A percentile compares a stretch with the other conserved stretches of the same genome.
Evolutionary conservation across 2,888 invertebrate species (phyloP).

Genomic region (Carterocephalus palaemon): DNA sequence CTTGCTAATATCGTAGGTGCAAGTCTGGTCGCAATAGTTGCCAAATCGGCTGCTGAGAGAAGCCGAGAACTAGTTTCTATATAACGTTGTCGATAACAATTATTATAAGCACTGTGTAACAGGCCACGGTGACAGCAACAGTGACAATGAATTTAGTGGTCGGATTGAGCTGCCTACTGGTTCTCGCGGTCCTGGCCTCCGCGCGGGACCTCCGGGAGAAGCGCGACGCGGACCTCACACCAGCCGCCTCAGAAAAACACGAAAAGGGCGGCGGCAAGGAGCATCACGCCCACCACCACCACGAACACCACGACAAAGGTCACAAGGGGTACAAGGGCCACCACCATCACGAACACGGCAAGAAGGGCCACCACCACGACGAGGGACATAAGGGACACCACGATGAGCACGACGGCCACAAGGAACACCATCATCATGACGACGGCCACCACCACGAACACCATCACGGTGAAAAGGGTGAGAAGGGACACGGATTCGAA

Average conservation of each 20-base stretch:
- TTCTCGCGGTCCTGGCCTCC: conserved; percentile 64
- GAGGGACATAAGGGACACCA: conserved; percentile 80
- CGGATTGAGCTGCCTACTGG: conserved; percentile 50
- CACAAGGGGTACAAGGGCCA: conserved; percentile 84
- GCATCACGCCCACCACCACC: conserved; percentile 81
- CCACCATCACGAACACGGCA: conserved; percentile 82
- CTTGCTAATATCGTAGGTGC: conserved; percentile 43
- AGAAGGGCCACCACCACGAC: conserved; percentile 86
- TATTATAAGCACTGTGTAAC: conserved; percentile 51
- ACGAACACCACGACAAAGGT: conserved; percentile 82
- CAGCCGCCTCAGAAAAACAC: conserved; percentile 66
- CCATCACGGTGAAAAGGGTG: conserved; percentile 82
- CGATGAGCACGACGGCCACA: conserved; percentile 80
- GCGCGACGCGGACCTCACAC: conserved; percentile 72
- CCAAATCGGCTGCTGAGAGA: conserved; percentile 58
- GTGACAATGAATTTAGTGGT: conserved; percentile 58
- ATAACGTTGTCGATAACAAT: conserved; percentile 57
- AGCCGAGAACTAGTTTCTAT: conserved; percentile 61
- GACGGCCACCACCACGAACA: conserved; percentile 82
- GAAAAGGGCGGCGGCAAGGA: conserved; percentile 81
- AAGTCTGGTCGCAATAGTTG: conserved; percentile 55
- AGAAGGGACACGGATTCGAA: conserved; percentile 77
- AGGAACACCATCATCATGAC: conserved; percentile 81
- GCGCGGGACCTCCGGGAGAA: conserved; percentile 64
- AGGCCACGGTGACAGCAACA: conserved; percentile 44